Evolutionary conservation across 2,888 invertebrate genomes (phyloP), one percentile per base, ranked within the genome.

Genomic region (Bombylius major): DNA sequence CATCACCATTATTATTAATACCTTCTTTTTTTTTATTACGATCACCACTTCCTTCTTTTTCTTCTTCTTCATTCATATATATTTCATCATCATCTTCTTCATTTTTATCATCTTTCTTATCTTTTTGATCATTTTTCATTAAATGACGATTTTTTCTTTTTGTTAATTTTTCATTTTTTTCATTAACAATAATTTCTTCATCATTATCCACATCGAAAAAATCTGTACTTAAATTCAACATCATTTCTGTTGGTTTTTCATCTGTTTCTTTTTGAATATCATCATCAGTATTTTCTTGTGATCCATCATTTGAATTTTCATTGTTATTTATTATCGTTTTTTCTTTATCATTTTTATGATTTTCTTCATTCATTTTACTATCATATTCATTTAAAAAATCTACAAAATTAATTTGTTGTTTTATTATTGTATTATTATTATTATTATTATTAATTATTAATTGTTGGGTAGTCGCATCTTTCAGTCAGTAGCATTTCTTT

Each of bases 401-500:
- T 50, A 59, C 56, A 49, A 50, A 54, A 53, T 58, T 56, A 53
- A 11, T 23, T 23, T 23, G 23, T 23, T 23, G 51, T 54, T 53
- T 58, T 56, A 49, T 55, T 58, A n/a, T 42, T 42, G 39, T 4
- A 42, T 42, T 42, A 42, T 42, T 42, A 11, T 42, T 42, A 11
- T 42, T 11, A 36, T 36, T 36, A 36, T 36, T 36, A 36, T 69
- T n/a, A n/a, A n/a, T 66, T 68, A 68, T 70, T 64, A 66, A 65
- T 67, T 69, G 66, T 70, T 69, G 75, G 75, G 75, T 77, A 79
- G 79, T 78, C 79, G 79, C 80, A 75, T 79, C 73, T 77, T 76
- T 77, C 79, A 80, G 79, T 79, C 80, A 84, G 81, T 85, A 84
- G 78, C 92, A 93, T 78, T 91, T 91, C 77, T 90, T 89, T 66